Evolutionary conservation across 2,888 invertebrate species (phyloP).

Genomic region (Lycocerus yunnanus): DNA sequence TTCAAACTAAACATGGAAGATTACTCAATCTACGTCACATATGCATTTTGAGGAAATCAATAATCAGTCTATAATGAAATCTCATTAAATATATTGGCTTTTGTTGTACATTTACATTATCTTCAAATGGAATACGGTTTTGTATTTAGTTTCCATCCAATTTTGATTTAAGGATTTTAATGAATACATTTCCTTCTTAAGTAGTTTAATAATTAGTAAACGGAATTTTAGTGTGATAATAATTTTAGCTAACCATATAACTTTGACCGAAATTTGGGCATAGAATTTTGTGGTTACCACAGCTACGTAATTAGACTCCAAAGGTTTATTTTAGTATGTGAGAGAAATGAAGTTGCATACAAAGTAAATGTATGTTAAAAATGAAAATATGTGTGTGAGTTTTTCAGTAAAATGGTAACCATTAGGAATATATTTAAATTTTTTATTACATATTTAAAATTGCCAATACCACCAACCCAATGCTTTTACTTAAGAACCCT

Average conservation of each 20-base stretch:
- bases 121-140: background rate
- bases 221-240: background rate
- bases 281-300: background rate
- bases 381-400: too few relatives aligned
- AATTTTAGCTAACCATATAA: background rate
- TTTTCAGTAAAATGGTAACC: background rate
- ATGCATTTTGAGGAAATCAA: background rate
- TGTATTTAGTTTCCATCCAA: background rate
- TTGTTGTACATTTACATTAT: background rate
- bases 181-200: background rate
- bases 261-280: background rate
- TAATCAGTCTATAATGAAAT: background rate
- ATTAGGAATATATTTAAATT: background rate
- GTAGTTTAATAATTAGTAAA: background rate
- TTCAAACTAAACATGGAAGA: background rate
- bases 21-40: background rate
- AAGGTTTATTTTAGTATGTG: background rate
- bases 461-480: background rate
- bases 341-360: background rate
- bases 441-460: background rate
- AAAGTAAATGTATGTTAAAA: too few relatives aligned
- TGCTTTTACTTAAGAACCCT: background rate
- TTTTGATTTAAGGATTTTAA: background rate
- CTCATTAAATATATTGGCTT: conserved; percentile 1
- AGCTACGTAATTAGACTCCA: background rate